Percentiles rank a stretch among this genome's conserved stretches.
phyloP scores from a whole-genome alignment of 2,888 invertebrate genomes.

The Drosophila koepferae region DNA sequence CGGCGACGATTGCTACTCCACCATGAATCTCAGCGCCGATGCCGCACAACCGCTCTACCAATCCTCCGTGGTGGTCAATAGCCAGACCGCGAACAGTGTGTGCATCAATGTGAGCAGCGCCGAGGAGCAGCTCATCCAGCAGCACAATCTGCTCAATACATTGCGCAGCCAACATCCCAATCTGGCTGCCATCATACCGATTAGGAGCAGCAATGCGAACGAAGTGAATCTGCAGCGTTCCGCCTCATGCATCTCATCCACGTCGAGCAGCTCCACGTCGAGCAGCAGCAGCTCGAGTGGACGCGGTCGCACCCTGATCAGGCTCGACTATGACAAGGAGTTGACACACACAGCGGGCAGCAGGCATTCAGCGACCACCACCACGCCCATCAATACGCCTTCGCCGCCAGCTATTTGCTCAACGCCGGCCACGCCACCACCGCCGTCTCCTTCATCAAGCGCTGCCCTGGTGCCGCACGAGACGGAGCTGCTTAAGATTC shows the following conservation, averaged over 20 bases:
- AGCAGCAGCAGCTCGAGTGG: slow-evolving; percentile 75
- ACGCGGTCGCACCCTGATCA: slow-evolving; percentile 83
- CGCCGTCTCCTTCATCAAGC: neutral
- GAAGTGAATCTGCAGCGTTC: slow-evolving; percentile 79
- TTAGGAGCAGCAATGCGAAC: slow-evolving; percentile 70
- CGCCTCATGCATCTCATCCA: slow-evolving; percentile 83
- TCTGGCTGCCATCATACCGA: slow-evolving; percentile 85
- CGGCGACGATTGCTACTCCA: slow-evolving; percentile 91
- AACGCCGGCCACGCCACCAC: slow-evolving; percentile 51
- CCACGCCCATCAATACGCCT: slow-evolving; percentile 65
- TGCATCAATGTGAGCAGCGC: slow-evolving; percentile 86
- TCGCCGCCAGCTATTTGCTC: slow-evolving; percentile 58
- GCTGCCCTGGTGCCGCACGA: slow-evolving; percentile 79
- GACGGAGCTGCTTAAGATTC: slow-evolving; percentile 87
- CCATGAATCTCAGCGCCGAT: slow-evolving; percentile 90
- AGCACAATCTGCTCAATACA: slow-evolving; percentile 84
- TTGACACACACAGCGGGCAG: neutral
- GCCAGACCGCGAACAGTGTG: slow-evolving; percentile 87
- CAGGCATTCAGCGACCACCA: slow-evolving; percentile 44
- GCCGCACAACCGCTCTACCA: slow-evolving; percentile 88
- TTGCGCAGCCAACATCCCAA: slow-evolving; percentile 76
- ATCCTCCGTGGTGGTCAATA: slow-evolving; percentile 89
- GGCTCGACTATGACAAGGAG: slow-evolving; percentile 83
- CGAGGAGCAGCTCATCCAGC: slow-evolving; percentile 78
- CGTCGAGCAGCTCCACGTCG: slow-evolving; percentile 74